Base-by-base conservation (phyloP, 2,888 invertebrate species). In the Miltochrista miniata region DNA sequence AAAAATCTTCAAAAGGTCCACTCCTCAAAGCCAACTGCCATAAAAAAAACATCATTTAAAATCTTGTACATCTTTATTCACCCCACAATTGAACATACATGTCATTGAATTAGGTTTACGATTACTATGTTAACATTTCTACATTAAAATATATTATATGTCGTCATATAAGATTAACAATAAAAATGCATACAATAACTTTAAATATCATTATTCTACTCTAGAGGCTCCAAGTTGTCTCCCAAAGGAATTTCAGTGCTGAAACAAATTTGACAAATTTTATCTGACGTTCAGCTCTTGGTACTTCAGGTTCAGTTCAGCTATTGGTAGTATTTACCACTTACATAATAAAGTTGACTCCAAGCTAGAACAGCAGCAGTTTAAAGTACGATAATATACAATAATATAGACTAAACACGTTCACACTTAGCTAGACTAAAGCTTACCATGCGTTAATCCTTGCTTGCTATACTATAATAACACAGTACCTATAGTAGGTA, bases 231-330 rank as follows among this genome's bases (percentile, higher is more conserved):
- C 46, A 65, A 56, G 58, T 64, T 54, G 47, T 75, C 74, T 60
- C 64, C 77, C 52, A 61, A 58, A 39, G 66, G 58, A 36, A 58
- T 62, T 41, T 76, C 71, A 31, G 65, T 61, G 36, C 83, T 83
- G 81, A 48, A 83, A 83, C 74, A 77, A 79, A 59, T 56, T 54
- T 37, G 40, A 46, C 44, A 45, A 24, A 49, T 48, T 45, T 45
- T 45, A 54, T 11, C 40, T 51, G 12, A 40, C 36, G 24, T 29
- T 33, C n/a, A n/a, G n/a, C n/a, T n/a, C n/a, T n/a, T n/a, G n/a
- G n/a, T n/a, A n/a, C n/a, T n/a, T n/a, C n/a, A n/a, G n/a, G n/a
- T n/a, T n/a, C n/a, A n/a, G n/a, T 51, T 41, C 15, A 11, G 31
- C 39, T 15, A 15, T 14, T 33, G 7, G 11, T 40, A 12, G 18